Conservation (phyloP, 2,888 invertebrate genomes). For the Eremobia ochroleuca region DNA sequence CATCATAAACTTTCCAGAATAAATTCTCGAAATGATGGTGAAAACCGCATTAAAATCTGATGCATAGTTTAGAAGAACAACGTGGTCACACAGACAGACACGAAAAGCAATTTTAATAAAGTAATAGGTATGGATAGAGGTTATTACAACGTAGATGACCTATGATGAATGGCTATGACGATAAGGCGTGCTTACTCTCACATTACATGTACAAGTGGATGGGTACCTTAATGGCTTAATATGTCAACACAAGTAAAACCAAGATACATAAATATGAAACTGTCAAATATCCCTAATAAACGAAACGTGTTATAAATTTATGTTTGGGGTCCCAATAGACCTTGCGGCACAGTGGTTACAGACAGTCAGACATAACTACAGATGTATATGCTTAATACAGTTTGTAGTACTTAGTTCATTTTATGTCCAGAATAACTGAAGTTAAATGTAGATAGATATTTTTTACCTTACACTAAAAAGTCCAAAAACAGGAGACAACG, state of each 20-base stretch:
- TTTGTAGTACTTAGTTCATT: slow-evolving; percentile 14
- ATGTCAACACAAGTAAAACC: slow-evolving; percentile 28
- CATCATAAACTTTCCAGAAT: background rate
- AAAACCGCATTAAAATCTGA: background rate
- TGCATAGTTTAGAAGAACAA: background rate
- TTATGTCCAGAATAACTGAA: background rate
- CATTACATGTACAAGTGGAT: background rate
- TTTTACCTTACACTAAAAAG: background rate
- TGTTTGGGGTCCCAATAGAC: slow-evolving; percentile 45
- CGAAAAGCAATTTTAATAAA: background rate
- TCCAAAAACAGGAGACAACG: background rate
- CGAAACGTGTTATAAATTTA: slow-evolving; percentile 46
- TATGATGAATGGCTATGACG: slow-evolving; percentile 19
- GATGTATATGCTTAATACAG: slow-evolving; percentile 22
- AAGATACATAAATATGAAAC: slow-evolving; percentile 53
- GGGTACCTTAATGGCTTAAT: background rate
- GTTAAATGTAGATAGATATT: slow-evolving; percentile 17
- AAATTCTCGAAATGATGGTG: background rate
- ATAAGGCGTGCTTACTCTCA: slow-evolving; percentile 32
- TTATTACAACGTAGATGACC: slow-evolving; percentile 31
- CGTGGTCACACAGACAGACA: background rate
- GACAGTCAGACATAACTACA: slow-evolving; percentile 11
- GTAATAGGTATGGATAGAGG: background rate
- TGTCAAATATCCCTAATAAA: slow-evolving; percentile 55
- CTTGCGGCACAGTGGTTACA: slow-evolving; percentile 10